Evolutionary conservation across 2,888 invertebrate genomes (phyloP).

Genomic region (Macaria notata): DNA sequence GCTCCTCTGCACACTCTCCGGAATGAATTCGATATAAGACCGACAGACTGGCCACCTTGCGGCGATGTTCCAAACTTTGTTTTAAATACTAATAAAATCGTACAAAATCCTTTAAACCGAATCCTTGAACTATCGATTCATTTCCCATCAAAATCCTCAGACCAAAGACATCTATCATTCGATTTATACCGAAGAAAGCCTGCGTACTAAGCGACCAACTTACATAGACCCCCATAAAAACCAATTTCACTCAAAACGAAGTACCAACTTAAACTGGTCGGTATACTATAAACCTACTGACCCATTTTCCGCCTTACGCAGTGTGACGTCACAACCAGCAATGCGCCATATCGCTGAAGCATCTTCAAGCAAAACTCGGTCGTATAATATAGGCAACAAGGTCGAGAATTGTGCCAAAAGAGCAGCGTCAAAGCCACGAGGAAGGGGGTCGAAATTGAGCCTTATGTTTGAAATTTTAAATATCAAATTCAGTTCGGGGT

Average conservation of each 20-base stretch:
- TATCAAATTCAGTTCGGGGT: slow-evolving; percentile 10
- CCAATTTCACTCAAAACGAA: slow-evolving; percentile 10
- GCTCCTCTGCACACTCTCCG: too few relatives aligned
- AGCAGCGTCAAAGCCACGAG: slow-evolving; percentile 12
- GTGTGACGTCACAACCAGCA: slow-evolving; percentile 66
- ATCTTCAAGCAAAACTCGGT: slow-evolving; percentile 40
- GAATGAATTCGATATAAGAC: too few relatives aligned
- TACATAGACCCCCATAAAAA: slow-evolving; percentile 6
- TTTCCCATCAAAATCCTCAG: not conserved
- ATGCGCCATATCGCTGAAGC: slow-evolving; percentile 53
- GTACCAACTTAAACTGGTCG: slow-evolving; percentile 40
- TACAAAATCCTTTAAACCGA: not conserved
- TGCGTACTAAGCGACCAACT: slow-evolving; percentile 20
- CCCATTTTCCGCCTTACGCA: slow-evolving; percentile 62
- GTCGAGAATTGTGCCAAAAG: slow-evolving; percentile 19
- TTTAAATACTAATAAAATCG: too few relatives aligned
- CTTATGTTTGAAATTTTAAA: slow-evolving; percentile 20
- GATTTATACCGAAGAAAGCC: slow-evolving; percentile 14
- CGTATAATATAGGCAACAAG: slow-evolving; percentile 35
- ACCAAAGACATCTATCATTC: slow-evolving; percentile 13
- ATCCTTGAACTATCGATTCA: slow-evolving; percentile 7
- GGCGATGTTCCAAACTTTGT: too few relatives aligned
- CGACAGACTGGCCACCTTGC: too few relatives aligned
- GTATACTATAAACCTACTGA: slow-evolving; percentile 55
- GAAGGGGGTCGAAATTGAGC: slow-evolving; percentile 29